Percentiles rank a stretch among this genome's conserved stretches.
Evolutionary conservation across 2,797 vertebrate species (phyloP).

Genomic region (Chromobotia macracanthus): DNA sequence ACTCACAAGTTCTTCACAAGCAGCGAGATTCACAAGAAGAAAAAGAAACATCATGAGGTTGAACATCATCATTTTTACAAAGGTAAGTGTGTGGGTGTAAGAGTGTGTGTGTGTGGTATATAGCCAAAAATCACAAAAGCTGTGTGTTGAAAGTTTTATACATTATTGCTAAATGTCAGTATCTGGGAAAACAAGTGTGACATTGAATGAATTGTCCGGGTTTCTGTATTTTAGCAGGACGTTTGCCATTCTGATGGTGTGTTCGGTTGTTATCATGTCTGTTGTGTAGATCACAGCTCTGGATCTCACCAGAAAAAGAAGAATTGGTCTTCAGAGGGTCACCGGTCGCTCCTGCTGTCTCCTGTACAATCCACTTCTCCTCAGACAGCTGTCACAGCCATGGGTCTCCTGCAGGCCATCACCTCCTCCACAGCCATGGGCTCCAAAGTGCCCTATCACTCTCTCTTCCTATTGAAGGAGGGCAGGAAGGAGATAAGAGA

Average conservation of each 20-base stretch:
- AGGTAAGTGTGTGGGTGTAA: slow-evolving; percentile 70
- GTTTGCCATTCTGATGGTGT: background rate
- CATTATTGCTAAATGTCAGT: background rate
- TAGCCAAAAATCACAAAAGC: too few species aligned
- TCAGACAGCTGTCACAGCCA: slow-evolving; percentile 77
- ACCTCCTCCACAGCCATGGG: slow-evolving; percentile 77
- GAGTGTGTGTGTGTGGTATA: background rate
- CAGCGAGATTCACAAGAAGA: slow-evolving; percentile 79
- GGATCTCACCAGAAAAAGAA: slow-evolving; percentile 61
- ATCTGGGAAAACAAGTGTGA: background rate
- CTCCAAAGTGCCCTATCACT: slow-evolving; percentile 65
- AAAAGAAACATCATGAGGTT: slow-evolving; percentile 79
- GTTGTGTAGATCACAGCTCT: slow-evolving; percentile 52
- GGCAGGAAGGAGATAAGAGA: slow-evolving; percentile 59
- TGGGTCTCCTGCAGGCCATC: slow-evolving; percentile 83
- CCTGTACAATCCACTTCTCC: slow-evolving; percentile 64
- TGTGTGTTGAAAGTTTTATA: too few species aligned
- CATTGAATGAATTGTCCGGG: background rate
- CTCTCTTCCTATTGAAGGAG: slow-evolving; percentile 66
- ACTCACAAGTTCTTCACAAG: slow-evolving; percentile 72
- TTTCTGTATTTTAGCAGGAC: background rate
- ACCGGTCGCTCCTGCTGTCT: slow-evolving; percentile 58
- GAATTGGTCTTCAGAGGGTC: slow-evolving; percentile 48
- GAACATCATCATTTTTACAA: slow-evolving; percentile 74
- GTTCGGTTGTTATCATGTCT: background rate